These are phyloP conservation scores for Macrobrachium rosenbergii DNA, from an alignment of 1,140 invertebrate genomes.

Conservation along the genomic window DNA sequence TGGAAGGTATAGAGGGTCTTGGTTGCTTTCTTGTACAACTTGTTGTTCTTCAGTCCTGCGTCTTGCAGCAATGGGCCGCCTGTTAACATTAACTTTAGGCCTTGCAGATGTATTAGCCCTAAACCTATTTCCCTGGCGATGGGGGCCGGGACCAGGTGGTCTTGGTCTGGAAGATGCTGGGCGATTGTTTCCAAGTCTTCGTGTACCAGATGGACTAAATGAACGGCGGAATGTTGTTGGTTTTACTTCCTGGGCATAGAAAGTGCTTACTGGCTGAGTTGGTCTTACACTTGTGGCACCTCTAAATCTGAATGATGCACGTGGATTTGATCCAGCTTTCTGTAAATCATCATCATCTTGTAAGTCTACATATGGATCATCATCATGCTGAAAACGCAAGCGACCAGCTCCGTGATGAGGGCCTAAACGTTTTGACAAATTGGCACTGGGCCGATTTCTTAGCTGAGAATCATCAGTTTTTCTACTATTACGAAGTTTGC, in stretches of 20 bases:
- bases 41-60: conserved; percentile 15
- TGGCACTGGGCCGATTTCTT: conserved; percentile 27
- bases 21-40: background rate
- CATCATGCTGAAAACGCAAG: background rate
- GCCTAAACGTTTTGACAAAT: conserved; percentile 40
- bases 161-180: conserved; percentile 70
- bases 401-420: conserved; percentile 2
- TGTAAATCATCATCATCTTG: conserved; percentile 61
- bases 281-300: conserved; percentile 13
- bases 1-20: conserved; percentile 26
- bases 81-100: conserved; percentile 80
- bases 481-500: conserved; percentile 39
- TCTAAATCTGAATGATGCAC: conserved; percentile 57
- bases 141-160: conserved; percentile 84
- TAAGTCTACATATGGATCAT: conserved; percentile 60
- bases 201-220: conserved; percentile 50
- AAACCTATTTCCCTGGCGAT: conserved; percentile 79
- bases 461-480: conserved; percentile 20
- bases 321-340: conserved; percentile 53
- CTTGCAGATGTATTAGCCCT: conserved; percentile 90
- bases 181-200: conserved; percentile 54
- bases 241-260: conserved; percentile 38
- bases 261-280: conserved; percentile 37
- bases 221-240: conserved; percentile 47
- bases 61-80: conserved; percentile 20